Evolutionary conservation across 2,113 vertebrate genomes (phyloP), one percentile per base, ranked within the genome.

Genomic region (Vulpes lagopus): DNA sequence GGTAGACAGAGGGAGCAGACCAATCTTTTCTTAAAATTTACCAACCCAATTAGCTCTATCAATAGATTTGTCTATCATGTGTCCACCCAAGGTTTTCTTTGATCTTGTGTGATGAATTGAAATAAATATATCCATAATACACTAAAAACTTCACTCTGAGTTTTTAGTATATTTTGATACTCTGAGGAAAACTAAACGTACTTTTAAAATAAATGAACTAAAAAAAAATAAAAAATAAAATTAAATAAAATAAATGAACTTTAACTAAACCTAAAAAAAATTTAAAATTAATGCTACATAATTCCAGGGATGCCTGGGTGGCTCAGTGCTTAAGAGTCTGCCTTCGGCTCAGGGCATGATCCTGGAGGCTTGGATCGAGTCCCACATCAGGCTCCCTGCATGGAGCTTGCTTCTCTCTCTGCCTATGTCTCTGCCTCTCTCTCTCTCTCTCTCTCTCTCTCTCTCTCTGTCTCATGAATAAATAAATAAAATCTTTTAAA

Each of bases 1-100:
- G 53, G 53, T 32, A 55, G 67, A 43, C 14, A 59, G 2, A 71
- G 16, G 22, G n/a, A 94, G 20, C 1, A 30, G n/a, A 71, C 9
- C 19, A 2, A 55, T 59, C 17, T 94, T 23, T 91, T 81, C 82
- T 79, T 94, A 87, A 97, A 90, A 51, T 73, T 91, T 82, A 25
- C 74, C 27, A 84, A n/a, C 15, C 6, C 23, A 89, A 1, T 76
- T 65, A 94, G 51, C 11, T 76, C 88, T 86, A 78, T 76, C n/a
- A 74, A 10, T 80, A 88, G 0, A 49, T 92, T 90, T 43, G 43
- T 14, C 12, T 94, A 11, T 19, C 10, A 16, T 86, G 85, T 67
- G 49, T 53, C 8, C 55, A 49, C 11, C 53, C 64, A 17, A 64
- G 38, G 73, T 38, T 62, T 87, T 22, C 57, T 95, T 97, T 64